Base-by-base conservation (phyloP, 2,113 vertebrate genomes). In the Pontoporia blainvillei region DNA sequence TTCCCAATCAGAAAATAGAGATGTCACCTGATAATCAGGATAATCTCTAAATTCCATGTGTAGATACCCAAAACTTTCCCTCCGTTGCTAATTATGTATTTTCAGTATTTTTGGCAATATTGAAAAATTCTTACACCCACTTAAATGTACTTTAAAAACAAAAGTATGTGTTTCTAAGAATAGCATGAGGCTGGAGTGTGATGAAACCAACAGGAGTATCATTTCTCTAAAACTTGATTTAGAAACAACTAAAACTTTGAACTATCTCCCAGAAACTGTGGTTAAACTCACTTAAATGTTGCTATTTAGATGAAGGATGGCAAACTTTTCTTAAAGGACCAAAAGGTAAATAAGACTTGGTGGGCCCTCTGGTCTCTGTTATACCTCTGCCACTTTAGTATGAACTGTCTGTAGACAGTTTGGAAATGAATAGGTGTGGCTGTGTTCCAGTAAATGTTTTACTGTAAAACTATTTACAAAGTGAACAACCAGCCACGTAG, bases 161-260 rank as follows among this genome's bases (percentile, higher is more conserved):
- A 29, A 64, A 86, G 29, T 91, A 29, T 78, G 15, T 93, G 49
- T 25, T 78, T 71, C 61, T 85, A 52, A 93, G 71, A 85, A 52
- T 90, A 59, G 29, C 90, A 18, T 79, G n/a, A 69, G 1, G 4
- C 90, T 89, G 8, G 13, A 59, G 29, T 83, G 12, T 85, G 61
- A 73, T 84, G 11, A 88, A 92, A 67, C 44, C 27, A 79, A 54
- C 54, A 23, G 81, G 21, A 85, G 8, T 75, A 69, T 41, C n/a
- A 18, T 90, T 95, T 85, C 52, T 79, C 71, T 90, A 95, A 75
- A 84, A 67, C 81, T 71, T 91, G 69, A 66, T 66, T 92, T 36
- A 88, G 75, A 73, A 75, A 86, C 44, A 41, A 54, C 41, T 89
- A 71, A 62, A 69, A 61, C 61, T 67, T 84, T 57, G 84, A 86